Evolutionary conservation across 2,113 vertebrate species (phyloP), one percentile per base, ranked within the genome.

Genomic region (Aix galericulata): DNA sequence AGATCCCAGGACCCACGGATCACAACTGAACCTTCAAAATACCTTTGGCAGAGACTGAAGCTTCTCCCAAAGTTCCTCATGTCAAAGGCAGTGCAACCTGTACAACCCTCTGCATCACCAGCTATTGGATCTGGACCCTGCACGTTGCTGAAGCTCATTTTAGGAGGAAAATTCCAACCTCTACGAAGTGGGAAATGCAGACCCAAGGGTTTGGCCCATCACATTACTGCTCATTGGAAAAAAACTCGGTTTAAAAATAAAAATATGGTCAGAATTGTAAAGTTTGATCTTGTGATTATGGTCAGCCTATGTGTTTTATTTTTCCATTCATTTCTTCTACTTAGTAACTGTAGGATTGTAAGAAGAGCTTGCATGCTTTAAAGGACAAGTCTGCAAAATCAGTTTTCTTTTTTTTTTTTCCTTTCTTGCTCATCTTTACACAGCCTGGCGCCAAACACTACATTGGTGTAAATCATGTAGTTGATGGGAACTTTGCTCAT

Each of bases 401-500:
- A 6, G 66, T 60, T 44, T 64, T 90, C 75, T 68, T 17, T 17
- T 13, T 88, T 34, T 56, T 53, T 34, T 56, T 53, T 44, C 66
- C 29, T 25, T 25, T 38, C 62, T 91, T 81, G 60, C 79, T 88
- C 91, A 83, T 94, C 89, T 89, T 92, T 89, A 82, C 26, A 78
- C 74, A 86, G 42, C 62, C 93, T 93, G 93, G 88, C 84, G 92
- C 94, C 93, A 93, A 95, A 88, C 25, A 46, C 69, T 1, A 1
- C 0, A 3, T 68, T 89, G 94, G 91, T 95, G 82, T 96, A 96
- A 95, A 93, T 96, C 94, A 91, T 44, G 86, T 25, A 81, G 79
- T 90, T 38, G 83, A 92, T 90, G 88, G 95, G 93, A 95, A 96
- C 73, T 64, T 78, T 86, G 36, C 86, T 96, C 93, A 91, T 91